Conservation (phyloP, 1,140 invertebrate species). For the Melanaphis sacchari region DNA sequence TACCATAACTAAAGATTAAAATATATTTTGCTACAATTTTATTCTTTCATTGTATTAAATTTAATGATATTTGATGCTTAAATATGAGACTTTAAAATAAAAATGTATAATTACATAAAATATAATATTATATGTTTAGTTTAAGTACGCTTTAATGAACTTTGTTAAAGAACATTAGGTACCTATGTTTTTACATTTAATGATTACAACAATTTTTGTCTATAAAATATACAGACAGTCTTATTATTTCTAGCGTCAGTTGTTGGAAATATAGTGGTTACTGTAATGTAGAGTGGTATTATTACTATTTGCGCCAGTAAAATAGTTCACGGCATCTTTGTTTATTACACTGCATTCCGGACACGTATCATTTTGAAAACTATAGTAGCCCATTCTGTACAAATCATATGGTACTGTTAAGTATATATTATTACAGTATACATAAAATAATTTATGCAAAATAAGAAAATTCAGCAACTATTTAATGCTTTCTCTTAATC, state of each 20-base stretch:
- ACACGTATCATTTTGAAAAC: not conserved
- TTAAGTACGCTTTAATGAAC: not conserved
- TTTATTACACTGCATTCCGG: not conserved
- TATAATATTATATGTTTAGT: not conserved
- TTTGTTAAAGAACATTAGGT: not conserved
- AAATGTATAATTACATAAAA: too few species aligned
- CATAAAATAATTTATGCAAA: not conserved
- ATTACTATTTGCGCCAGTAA: not conserved
- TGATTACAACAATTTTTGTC: not conserved
- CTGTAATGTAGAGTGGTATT: not conserved
- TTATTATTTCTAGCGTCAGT: not conserved
- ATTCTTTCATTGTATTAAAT: too few species aligned
- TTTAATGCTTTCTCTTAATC: not conserved
- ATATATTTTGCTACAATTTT: too few species aligned
- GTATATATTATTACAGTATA: not conserved
- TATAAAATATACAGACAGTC: not conserved
- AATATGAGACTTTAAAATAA: too few species aligned
- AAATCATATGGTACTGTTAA: not conserved
- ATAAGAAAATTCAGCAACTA: not conserved
- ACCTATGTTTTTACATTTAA: not conserved
- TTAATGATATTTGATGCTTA: too few species aligned
- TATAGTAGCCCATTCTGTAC: not conserved
- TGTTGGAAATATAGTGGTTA: not conserved
- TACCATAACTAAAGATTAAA: too few species aligned
- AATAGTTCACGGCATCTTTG: not conserved